phyloP scores from a whole-genome alignment of 2,888 invertebrate species.

The Unio delphinus region DNA sequence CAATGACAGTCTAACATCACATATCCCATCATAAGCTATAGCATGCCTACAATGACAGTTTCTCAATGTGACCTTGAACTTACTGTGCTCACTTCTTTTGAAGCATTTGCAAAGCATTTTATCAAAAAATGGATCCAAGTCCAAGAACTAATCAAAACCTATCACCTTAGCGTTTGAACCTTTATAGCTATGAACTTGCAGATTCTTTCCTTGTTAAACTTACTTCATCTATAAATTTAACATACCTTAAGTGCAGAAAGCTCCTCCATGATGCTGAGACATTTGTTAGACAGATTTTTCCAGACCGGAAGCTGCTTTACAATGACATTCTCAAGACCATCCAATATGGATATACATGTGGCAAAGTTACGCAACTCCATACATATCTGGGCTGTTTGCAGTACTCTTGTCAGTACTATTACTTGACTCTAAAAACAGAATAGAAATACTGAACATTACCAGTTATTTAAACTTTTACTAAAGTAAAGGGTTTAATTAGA shows the following conservation, averaged over 20 bases:
- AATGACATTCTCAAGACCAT: slow-evolving; percentile 66
- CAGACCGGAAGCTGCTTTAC: slow-evolving; percentile 67
- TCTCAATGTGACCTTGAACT: no score
- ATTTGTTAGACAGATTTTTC: slow-evolving; percentile 62
- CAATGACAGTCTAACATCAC: no score
- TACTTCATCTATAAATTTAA: neutral
- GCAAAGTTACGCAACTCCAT: slow-evolving; percentile 65
- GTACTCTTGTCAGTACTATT: slow-evolving; percentile 58
- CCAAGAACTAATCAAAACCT: neutral
- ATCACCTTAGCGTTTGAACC: neutral
- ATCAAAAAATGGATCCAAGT: neutral
- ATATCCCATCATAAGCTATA: no score
- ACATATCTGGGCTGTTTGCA: slow-evolving; percentile 61
- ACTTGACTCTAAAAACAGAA: slow-evolving; percentile 53
- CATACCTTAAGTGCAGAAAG: slow-evolving; percentile 54
- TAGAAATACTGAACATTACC: neutral
- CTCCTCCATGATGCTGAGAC: slow-evolving; percentile 55
- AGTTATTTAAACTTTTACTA: neutral
- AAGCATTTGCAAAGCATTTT: no score
- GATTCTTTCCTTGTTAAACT: neutral
- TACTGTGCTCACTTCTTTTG: no score
- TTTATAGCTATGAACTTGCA: neutral
- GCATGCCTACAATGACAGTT: no score
- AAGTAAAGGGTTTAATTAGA: neutral
- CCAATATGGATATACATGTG: slow-evolving; percentile 62